Percentiles rank a stretch among this genome's conserved stretches.
Evolutionary conservation across 1,140 invertebrate genomes (phyloP).

Genomic region (Schlechtendalia chinensis): DNA sequence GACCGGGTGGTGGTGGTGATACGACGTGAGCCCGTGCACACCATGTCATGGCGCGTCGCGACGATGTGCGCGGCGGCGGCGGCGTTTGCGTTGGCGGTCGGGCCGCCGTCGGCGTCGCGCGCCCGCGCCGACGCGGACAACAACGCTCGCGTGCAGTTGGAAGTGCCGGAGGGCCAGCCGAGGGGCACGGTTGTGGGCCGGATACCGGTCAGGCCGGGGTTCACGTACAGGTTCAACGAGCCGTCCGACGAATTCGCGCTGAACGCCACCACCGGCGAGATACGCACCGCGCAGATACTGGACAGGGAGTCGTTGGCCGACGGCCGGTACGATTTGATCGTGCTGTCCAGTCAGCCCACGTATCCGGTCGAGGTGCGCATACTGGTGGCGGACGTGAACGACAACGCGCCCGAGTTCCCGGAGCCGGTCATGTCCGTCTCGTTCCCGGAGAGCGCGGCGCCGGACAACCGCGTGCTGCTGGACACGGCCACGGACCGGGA

Average conservation of each 20-base stretch:
- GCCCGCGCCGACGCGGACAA: constrained; percentile 54
- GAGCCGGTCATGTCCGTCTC: constrained; percentile 79
- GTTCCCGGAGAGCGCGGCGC: constrained; percentile 86
- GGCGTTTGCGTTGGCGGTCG: neutral
- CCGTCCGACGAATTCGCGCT: constrained; percentile 78
- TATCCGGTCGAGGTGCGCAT: constrained; percentile 90
- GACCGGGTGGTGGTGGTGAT: neutral
- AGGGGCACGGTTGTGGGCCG: constrained; percentile 76
- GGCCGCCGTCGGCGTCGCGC: neutral
- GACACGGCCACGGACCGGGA: constrained; percentile 87
- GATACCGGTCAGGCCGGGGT: constrained; percentile 82
- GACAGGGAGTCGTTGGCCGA: constrained; percentile 75
- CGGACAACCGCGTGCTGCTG: constrained; percentile 78
- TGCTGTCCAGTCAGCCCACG: constrained; percentile 86
- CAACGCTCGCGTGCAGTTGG: constrained; percentile 78
- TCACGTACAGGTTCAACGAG: constrained; percentile 89
- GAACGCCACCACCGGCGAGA: constrained; percentile 77
- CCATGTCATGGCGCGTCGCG: constrained; percentile 25
- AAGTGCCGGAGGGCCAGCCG: constrained; percentile 79
- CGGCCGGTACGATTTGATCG: constrained; percentile 83
- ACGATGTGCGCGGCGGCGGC: constrained; percentile 8
- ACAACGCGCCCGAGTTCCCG: constrained; percentile 86
- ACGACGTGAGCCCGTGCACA: neutral
- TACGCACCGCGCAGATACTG: constrained; percentile 74
- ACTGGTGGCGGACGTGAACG: constrained; percentile 81